Percentiles rank a stretch among this genome's conserved stretches.
These are phyloP conservation scores for Callipepla californica DNA, from an alignment of 2,113 vertebrate species.

Conservation along the genomic window DNA sequence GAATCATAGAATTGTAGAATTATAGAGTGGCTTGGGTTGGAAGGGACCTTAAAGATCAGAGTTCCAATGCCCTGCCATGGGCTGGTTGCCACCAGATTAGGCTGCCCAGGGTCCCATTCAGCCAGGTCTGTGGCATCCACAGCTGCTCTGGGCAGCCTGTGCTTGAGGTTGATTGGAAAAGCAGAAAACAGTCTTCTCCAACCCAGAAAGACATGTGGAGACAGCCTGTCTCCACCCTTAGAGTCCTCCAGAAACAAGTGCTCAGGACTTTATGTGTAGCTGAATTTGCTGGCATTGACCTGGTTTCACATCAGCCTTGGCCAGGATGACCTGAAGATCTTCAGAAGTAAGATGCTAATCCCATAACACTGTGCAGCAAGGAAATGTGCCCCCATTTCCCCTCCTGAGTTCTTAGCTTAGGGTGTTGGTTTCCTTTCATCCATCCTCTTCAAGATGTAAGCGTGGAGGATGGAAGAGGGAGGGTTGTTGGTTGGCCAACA, in stretches of 20 bases:
- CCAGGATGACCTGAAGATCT: not conserved
- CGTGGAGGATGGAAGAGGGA: accelerated
- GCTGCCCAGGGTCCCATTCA: no score
- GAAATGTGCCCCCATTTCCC: not conserved
- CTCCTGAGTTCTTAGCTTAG: not conserved
- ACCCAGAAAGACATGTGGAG: not conserved
- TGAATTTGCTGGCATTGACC: not conserved
- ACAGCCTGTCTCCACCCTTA: not conserved
- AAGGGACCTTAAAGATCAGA: no score
- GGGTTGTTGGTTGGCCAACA: not conserved
- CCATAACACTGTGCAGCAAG: not conserved
- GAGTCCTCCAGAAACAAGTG: not conserved
- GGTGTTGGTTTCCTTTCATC: not conserved
- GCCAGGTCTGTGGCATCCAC: not conserved
- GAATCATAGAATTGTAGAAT: not conserved
- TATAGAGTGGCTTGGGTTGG: no score
- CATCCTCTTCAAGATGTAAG: not conserved
- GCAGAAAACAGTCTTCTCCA: not conserved
- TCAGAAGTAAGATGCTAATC: not conserved
- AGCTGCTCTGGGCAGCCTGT: no score
- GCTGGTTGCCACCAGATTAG: no score
- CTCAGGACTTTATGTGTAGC: not conserved
- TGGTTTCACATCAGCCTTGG: not conserved
- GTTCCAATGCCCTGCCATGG: no score
- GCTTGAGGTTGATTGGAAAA: no score